phyloP scores from a whole-genome alignment of 2,797 vertebrate species.

The Coregonus sp. region DNA sequence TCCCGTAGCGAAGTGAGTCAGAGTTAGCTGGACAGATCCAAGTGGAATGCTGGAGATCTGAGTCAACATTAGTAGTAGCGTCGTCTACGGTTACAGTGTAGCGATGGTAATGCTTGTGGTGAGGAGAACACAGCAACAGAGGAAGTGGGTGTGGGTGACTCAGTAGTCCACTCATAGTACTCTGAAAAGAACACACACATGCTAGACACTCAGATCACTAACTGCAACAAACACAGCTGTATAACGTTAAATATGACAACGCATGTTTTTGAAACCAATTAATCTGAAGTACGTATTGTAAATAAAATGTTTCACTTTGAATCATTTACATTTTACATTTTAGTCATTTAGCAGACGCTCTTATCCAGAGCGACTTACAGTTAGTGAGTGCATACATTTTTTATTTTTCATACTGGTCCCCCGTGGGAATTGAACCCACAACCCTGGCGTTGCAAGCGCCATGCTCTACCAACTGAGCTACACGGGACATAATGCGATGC shows the following conservation, averaged over 20 bases:
- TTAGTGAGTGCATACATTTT: too few relatives aligned
- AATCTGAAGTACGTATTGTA: not conserved
- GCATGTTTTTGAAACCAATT: not conserved
- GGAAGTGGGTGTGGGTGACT: conserved; percentile 41
- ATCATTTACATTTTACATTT: not conserved
- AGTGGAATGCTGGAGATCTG: conserved; percentile 46
- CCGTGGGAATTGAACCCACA: too few relatives aligned
- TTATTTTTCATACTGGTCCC: too few relatives aligned
- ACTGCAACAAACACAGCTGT: not conserved
- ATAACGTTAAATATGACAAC: not conserved
- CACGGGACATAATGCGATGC: not conserved
- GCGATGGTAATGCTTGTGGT: not conserved
- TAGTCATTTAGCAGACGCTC: too few relatives aligned
- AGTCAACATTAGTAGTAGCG: conserved; percentile 37
- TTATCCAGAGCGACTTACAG: too few relatives aligned
- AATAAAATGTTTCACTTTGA: not conserved
- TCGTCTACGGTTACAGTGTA: not conserved
- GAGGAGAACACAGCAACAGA: not conserved
- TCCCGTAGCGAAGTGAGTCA: conserved; percentile 42
- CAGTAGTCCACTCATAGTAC: conserved; percentile 39
- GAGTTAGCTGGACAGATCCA: conserved; percentile 44
- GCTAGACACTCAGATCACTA: conserved; percentile 13
- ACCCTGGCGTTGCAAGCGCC: too few relatives aligned
- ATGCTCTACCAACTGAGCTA: too few relatives aligned
- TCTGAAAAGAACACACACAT: too few relatives aligned